Base-by-base conservation (phyloP, 2,888 invertebrate genomes). In the Yponomeuta cagnagella region DNA sequence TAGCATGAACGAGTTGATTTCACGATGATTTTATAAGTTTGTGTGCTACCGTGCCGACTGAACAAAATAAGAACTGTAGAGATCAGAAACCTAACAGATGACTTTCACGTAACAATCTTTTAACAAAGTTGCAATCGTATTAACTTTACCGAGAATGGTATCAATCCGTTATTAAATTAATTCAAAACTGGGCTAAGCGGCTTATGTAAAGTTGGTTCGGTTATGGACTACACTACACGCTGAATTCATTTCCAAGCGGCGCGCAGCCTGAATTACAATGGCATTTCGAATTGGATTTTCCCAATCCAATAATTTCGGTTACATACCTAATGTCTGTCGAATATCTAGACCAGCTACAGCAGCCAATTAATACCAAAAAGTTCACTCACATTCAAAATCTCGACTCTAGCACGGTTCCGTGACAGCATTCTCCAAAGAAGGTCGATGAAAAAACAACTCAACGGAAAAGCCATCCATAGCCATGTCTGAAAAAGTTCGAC, bases 401-500 rank as follows among this genome's bases (percentile, higher is more conserved):
- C 78, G 58, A 88, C 82, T 73, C 75, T 79, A 1, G 86, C 80
- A 30, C 81, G 80, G 75, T 92, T 92, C 72, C 92, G 85, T 12
- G 86, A 81, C 67, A 85, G 86, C 74, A 90, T 81, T 72, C 92
- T 79, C 92, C 92, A 92, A 63, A 90, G 48, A 10, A 88, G 78
- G 78, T 92, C 92, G 67, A 90, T 43, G 63, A 83, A 77, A 73
- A 85, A 92, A 74, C 87, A 88, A 48, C 75, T 77, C 31, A 92
- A 73, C 4, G 92, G 91, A 63, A 88, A 67, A 1, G 81, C 79
- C 86, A 92, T 88, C 91, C 90, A 92, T 72, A 85, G 65, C 90
- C 89, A 92, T 63, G 89, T 87, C 92, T 92, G 82, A 72, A 87
- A 88, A 69, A 4, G 15, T 3, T 9, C n/a, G 63, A 33, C 33